Base-by-base conservation (phyloP, 2,113 vertebrate species). In the Etheostoma cragini region DNA sequence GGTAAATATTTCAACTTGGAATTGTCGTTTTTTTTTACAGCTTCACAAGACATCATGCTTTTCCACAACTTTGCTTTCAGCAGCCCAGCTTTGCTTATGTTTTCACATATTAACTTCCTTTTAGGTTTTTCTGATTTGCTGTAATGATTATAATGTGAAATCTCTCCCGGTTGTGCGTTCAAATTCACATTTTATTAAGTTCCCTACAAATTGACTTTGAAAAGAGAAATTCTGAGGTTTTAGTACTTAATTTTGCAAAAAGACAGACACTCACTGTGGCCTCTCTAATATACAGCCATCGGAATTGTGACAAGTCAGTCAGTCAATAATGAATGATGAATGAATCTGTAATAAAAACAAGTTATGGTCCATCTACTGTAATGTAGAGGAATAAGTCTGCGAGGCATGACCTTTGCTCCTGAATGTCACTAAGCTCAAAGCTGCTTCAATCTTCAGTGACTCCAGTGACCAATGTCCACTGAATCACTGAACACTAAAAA, bases 381-480 rank as follows among this genome's bases (percentile, higher is more conserved):
- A 67, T 61, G 42, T 38, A 61, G n/a, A 77, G 16, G 19, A 49
- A 65, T 67, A 50, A 56, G 13, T 68, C 46, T 66, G 22, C n/a
- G 22, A 58, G 26, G 22, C 24, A 42, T 42, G 76, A 4, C 35
- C 69, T 76, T 66, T 83, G 50, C 62, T 78, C 42, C 57, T 0
- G 22, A 58, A 73, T 69, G 49, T 82, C 73, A 65, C 58, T 74
- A 63, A 24, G 24, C n/a, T 70, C 49, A 46, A 54, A 69, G 50
- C 66, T 17, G 33, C 22, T 67, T 50, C 66, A 78, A n/a, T 84
- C 64, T 76, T 60, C 4, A 60, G 52, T 38, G 80, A 53, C 72
- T 63, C 52, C 19, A 57, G 10, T 7, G 3, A 49, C 58, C 58
- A 42, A 7, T 19, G 35, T 79, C 35, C 21, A 58, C 47, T 70